Percentiles rank a stretch among this genome's conserved stretches.
phyloP scores from a whole-genome alignment of 2,113 vertebrate genomes.

The Menura novaehollandiae region DNA sequence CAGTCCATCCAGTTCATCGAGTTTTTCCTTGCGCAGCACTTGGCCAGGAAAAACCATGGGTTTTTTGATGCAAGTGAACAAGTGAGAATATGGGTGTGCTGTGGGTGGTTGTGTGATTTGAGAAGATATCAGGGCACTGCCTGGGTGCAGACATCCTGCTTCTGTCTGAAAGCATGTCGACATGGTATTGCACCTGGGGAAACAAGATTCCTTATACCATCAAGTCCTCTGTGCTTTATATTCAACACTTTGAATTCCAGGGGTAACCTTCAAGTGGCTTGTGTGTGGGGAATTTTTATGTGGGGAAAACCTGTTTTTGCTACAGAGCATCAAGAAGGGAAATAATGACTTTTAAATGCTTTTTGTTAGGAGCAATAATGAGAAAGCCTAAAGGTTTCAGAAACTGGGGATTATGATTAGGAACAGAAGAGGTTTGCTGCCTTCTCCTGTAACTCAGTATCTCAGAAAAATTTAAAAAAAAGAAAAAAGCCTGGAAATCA shows the following conservation, averaged over 20 bases:
- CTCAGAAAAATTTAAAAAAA: not conserved
- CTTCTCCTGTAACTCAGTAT: not conserved
- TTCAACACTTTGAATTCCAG: not conserved
- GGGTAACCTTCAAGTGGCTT: not conserved
- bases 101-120: not conserved
- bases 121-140: not conserved
- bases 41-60: not conserved
- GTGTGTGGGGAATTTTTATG: not conserved
- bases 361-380: not conserved
- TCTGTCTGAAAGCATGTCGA: rapidly evolving
- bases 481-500: not conserved
- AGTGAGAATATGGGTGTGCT: not conserved
- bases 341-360: not conserved
- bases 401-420: not conserved
- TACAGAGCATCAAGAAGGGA: not conserved
- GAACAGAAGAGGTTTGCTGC: not conserved
- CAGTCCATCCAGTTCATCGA: not conserved
- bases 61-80: not conserved
- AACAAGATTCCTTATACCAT: not conserved
- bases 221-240: not conserved
- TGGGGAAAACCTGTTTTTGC: not conserved
- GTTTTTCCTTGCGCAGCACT: not conserved
- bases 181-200: too few species aligned
- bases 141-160: not conserved
- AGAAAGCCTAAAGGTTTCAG: not conserved